Percentiles rank a stretch among this genome's conserved stretches.
These are phyloP conservation scores for Sipunculus nudus DNA, from an alignment of 2,888 invertebrate genomes.

Conservation along the genomic window DNA sequence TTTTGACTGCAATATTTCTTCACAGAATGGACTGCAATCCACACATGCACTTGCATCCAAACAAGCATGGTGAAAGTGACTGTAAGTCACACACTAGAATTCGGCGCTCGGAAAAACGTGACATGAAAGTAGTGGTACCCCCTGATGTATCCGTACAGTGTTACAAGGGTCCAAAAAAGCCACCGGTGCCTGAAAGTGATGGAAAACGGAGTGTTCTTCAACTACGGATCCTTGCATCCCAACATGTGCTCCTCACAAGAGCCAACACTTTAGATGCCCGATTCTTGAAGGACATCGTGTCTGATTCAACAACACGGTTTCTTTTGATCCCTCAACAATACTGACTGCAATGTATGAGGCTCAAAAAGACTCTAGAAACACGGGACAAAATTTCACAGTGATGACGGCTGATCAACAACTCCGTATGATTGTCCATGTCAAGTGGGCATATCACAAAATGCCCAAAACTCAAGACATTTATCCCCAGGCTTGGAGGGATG, in stretches of 20 bases:
- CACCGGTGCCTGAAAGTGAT: not conserved
- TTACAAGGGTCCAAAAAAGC: not conserved
- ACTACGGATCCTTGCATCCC: not conserved
- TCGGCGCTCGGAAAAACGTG: not conserved
- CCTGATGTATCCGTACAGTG: not conserved
- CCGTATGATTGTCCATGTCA: constrained; percentile 1
- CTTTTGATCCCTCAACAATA: constrained; percentile 1
- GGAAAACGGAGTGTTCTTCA: not conserved
- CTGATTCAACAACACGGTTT: not conserved
- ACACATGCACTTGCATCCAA: constrained; percentile 28
- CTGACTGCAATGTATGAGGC: constrained; percentile 8
- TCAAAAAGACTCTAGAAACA: not conserved
- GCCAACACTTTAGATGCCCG: not conserved
- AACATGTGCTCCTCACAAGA: not conserved
- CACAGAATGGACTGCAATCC: constrained; percentile 27
- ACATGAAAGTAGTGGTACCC: not conserved
- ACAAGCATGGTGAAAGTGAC: too few species aligned
- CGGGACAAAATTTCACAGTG: constrained; percentile 1
- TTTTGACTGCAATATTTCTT: constrained; percentile 33
- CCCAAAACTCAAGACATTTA: not conserved
- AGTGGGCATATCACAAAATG: not conserved
- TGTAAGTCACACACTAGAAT: too few species aligned
- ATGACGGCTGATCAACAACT: constrained; percentile 10
- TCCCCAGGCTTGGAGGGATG: constrained; percentile 16
- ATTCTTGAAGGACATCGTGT: not conserved